Percentiles rank a stretch among this genome's conserved stretches.
Evolutionary conservation across 1,140 invertebrate species (phyloP).

Genomic region (Ceratosolen solmsi): DNA sequence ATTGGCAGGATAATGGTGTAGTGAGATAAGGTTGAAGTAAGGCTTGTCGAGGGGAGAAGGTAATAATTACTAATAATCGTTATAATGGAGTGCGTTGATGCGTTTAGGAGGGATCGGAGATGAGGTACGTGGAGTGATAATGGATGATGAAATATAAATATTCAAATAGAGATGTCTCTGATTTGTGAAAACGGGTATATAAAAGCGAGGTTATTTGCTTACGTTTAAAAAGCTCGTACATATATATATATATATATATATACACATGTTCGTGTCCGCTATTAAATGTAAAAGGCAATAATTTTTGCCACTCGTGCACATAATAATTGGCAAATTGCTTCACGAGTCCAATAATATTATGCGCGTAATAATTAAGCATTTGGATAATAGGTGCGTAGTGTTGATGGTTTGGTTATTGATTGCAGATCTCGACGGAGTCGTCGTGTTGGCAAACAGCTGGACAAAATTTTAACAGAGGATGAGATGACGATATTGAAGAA

Average conservation of each 20-base stretch:
- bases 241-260: too few relatives aligned
- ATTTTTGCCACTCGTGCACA: not conserved
- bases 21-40: too few relatives aligned
- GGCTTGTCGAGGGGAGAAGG: too few relatives aligned
- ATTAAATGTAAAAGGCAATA: not conserved
- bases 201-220: slow-evolving; percentile 25
- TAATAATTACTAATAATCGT: too few relatives aligned
- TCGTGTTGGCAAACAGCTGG: slow-evolving; percentile 33
- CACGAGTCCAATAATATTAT: not conserved
- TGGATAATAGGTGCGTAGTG: not conserved
- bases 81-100: too few relatives aligned
- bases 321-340: not conserved
- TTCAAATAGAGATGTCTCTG: not conserved
- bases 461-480: slow-evolving; percentile 16
- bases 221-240: not conserved
- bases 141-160: slow-evolving; percentile 7
- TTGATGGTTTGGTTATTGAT: not conserved
- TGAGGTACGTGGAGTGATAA: too few relatives aligned
- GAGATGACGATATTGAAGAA: slow-evolving; percentile 39
- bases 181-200: not conserved
- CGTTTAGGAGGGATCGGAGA: too few relatives aligned
- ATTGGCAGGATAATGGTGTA: too few relatives aligned
- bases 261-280: not conserved
- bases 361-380: not conserved
- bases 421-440: slow-evolving; percentile 11